Evolutionary conservation across 2,113 vertebrate genomes (phyloP), one percentile per base, ranked within the genome.

Genomic region (Mohoua ochrocephala): DNA sequence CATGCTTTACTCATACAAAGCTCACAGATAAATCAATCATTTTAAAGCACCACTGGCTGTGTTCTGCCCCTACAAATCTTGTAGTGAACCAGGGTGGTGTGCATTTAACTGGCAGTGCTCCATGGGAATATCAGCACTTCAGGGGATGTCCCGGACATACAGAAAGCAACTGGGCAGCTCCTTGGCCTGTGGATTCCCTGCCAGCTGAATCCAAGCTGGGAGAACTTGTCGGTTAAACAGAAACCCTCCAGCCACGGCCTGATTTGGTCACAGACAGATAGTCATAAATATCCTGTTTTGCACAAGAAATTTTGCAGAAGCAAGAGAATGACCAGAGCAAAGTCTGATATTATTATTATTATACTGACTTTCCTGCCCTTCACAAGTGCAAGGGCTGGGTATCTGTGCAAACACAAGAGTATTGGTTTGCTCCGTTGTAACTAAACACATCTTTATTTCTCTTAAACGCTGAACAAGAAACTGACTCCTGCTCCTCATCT

Each of bases 321-420:
- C 14, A 16, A 39, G 23, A 80, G 42, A 88, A 71, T 0, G 65
- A 41, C 33, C 37, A 73, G n/a, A 31, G 63, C 6, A 21, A 91
- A 60, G n/a, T 7, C 2, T 35, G 71, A 41, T 57, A 47, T 30
- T 59, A 39, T 80, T 35, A 23, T 1, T 28, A 27, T 30, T 52
- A 30, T n/a, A 20, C 12, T 37, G 35, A 21, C 37, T 87, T 26
- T 65, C 47, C 47, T 44, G 56, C 28, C 37, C 57, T 81, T 87
- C 21, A 15, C 26, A 21, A 0, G 0, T 6, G n/a, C 27, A 27
- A 44, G 30, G 47, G 15, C 37, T 27, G 45, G 35, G 1, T 68
- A 37, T 10, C 67, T 61, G 47, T 28, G 37, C 52, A 84, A 78
- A 68, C 47, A 73, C 15, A 49, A 22, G 31, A 61, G 42, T 12